Base-by-base conservation (phyloP, 2,797 vertebrate genomes). In the Enteromius viviparus region DNA sequence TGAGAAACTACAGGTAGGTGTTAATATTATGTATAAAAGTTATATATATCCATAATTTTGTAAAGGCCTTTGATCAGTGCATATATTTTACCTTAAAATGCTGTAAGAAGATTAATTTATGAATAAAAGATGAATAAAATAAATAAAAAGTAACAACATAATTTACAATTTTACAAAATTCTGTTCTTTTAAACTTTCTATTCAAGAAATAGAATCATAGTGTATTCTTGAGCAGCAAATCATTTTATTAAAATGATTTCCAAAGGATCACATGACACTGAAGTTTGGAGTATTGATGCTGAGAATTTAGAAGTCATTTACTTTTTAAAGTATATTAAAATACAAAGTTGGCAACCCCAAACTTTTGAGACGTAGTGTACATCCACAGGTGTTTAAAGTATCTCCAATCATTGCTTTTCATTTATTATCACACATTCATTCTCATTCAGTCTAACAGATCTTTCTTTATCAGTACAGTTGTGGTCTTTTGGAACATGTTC, bases 1-100 rank as follows among this genome's bases (percentile, higher is more conserved):
- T 47, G 98, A 99, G 82, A 99, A 99, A 72, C 96, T 99, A 78
- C 96, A 98, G 97, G 98, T 99, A 91, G 75, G 86, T 62, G 26
- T 47, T 62, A 29, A 62, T 37, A 58, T 58, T 37, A 14, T 34
- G 11, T 34, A 62, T 58, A 23, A n/a, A 4, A 26, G 26, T 64
- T 29, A 15, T 6, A 29, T 5, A 12, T 42, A n/a, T n/a, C n/a
- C 32, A 21, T 4, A 1, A 12, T 65, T 10, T 19, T 37, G 8
- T 21, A 37, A 66, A 66, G 8, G 34, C 34, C 21, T 66, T 66
- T 34, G 34, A 45, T 23, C 6, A 23, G 12, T 6, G 2, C 21
- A 45, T 23, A 42, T 6, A 19, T 71, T 47, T 47, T 9, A 17
- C 17, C 7, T 47, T 29, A 17, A 23, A 19, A 23, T 49, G 14